These are phyloP conservation scores for Argyresthia goedartella DNA, from an alignment of 2,888 invertebrate genomes.

Conservation along the genomic window DNA sequence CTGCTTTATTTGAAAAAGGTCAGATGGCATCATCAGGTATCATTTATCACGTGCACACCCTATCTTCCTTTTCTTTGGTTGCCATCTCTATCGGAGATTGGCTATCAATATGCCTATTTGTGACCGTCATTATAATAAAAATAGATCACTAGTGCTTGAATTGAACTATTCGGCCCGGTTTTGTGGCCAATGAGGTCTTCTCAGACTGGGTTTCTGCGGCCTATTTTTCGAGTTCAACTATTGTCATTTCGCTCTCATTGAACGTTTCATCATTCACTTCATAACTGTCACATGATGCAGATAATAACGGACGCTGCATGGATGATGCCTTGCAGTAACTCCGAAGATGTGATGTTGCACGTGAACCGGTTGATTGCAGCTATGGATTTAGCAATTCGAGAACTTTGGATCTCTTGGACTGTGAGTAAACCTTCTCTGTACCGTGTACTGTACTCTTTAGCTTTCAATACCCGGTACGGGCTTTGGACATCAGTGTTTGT, in stretches of 20 bases:
- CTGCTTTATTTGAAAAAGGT: conserved; percentile 73
- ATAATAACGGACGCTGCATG: conserved; percentile 81
- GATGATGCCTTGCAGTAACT: conserved; percentile 81
- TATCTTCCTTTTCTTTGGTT: too few relatives aligned
- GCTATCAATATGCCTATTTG: too few relatives aligned
- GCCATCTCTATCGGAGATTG: too few relatives aligned
- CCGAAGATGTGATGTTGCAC: conserved; percentile 78
- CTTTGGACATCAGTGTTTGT: neutral
- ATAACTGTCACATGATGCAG: conserved; percentile 30
- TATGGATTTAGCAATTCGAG: conserved; percentile 64
- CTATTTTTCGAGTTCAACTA: too few relatives aligned
- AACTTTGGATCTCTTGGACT: conserved; percentile 60
- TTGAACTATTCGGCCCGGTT: too few relatives aligned
- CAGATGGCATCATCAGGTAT: neutral
- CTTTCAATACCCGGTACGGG: neutral
- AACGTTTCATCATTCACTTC: too few relatives aligned
- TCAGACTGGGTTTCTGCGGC: too few relatives aligned
- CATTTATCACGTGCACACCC: too few relatives aligned
- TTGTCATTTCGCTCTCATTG: too few relatives aligned
- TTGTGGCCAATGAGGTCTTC: too few relatives aligned
- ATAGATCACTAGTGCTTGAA: too few relatives aligned
- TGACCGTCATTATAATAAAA: too few relatives aligned
- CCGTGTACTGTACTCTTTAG: neutral
- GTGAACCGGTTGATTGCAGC: conserved; percentile 73
- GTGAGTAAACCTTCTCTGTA: conserved; percentile 21